These are phyloP conservation scores for Heliconius cydno DNA, from an alignment of 2,888 invertebrate genomes.

Conservation along the genomic window DNA sequence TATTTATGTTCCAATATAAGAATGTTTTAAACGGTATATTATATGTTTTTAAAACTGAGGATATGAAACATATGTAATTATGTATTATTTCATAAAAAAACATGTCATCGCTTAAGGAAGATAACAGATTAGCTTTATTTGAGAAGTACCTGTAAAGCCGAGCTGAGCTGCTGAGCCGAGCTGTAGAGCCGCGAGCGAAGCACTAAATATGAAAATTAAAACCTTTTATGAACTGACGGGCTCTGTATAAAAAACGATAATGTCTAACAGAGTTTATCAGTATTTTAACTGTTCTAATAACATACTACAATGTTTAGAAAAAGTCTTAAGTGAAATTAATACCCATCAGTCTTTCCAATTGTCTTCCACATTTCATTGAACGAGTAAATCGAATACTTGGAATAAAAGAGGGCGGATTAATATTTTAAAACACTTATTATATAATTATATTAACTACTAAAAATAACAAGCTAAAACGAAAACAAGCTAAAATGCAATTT, in stretches of 20 bases:
- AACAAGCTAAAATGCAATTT: not conserved
- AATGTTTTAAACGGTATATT: not conserved
- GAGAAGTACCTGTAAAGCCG: not conserved
- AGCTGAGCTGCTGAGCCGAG: too few relatives aligned
- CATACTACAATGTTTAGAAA: not conserved
- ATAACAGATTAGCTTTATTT: too few relatives aligned
- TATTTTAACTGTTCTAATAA: not conserved
- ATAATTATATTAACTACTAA: too few relatives aligned
- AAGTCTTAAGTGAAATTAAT: too few relatives aligned
- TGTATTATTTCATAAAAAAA: not conserved
- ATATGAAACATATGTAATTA: not conserved
- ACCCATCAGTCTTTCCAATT: too few relatives aligned
- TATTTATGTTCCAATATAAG: not conserved
- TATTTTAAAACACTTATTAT: not conserved
- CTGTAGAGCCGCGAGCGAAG: not conserved
- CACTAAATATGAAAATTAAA: not conserved
- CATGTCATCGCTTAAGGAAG: too few relatives aligned
- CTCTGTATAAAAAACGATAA: not conserved
- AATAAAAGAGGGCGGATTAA: not conserved
- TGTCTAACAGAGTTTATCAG: not conserved
- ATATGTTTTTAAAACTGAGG: not conserved
- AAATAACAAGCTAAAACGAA: not conserved
- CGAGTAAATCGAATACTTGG: not conserved
- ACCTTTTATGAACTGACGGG: not conserved
- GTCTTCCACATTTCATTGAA: not conserved